Evolutionary conservation across 2,888 invertebrate species (phyloP).

Genomic region (Rhamphomyia laevipes): DNA sequence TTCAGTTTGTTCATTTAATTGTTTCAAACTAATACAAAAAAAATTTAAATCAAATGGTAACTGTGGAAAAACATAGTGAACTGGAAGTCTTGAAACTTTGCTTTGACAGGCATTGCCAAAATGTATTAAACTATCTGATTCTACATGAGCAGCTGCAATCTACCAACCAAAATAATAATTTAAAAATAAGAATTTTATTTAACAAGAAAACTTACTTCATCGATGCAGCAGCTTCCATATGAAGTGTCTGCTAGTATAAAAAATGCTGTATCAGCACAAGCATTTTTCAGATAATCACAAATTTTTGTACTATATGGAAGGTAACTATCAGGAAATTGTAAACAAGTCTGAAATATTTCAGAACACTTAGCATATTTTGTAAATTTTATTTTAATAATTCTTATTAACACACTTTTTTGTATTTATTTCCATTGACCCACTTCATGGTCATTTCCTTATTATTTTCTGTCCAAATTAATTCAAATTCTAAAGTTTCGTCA

Average conservation of each 20-base stretch:
- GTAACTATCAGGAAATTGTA: constrained; percentile 84
- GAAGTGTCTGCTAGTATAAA: constrained; percentile 85
- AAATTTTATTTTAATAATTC: not conserved
- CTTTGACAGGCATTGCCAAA: constrained; percentile 86
- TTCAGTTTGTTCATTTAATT: constrained; percentile 28
- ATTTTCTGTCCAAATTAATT: constrained; percentile 31
- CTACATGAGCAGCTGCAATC: constrained; percentile 82
- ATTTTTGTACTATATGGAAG: constrained; percentile 57
- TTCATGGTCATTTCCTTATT: constrained; percentile 31
- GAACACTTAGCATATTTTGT: constrained; percentile 1
- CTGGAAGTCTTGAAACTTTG: constrained; percentile 59
- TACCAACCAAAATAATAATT: constrained; percentile 26
- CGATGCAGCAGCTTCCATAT: constrained; percentile 63
- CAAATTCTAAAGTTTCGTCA: constrained; percentile 16
- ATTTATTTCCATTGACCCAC: constrained; percentile 59
- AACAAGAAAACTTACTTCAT: constrained; percentile 21
- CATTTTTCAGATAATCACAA: constrained; percentile 43
- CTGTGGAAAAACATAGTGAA: constrained; percentile 60
- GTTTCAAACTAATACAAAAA: constrained; percentile 30
- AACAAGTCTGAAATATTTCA: constrained; percentile 53
- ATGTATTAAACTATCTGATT: constrained; percentile 77
- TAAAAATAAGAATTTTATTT: not conserved
- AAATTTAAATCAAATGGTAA: constrained; percentile 41
- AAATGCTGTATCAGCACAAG: constrained; percentile 41
- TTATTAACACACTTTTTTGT: constrained; percentile 46